Percentiles rank a stretch among this genome's conserved stretches.
Conservation (phyloP, 2,797 vertebrate genomes). For the Falco cherrug region DNA sequence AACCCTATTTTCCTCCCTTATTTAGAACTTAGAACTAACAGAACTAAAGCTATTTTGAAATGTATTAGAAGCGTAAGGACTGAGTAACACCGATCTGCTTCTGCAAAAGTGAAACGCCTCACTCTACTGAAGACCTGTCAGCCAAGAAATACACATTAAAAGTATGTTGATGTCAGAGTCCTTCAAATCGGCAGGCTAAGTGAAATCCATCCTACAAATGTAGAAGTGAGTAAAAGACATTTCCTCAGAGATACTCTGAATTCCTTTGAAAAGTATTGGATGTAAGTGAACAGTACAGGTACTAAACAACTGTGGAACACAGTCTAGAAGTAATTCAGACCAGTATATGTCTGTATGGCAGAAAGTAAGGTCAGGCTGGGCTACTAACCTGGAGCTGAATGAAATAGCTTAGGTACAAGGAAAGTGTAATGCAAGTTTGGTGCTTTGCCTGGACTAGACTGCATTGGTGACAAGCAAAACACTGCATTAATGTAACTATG, state of each 20-base stretch:
- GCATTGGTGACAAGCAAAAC: neutral
- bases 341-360: accelerated
- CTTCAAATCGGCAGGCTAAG: neutral
- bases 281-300: neutral
- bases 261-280: neutral
- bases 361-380: neutral
- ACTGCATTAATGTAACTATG: neutral
- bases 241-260: neutral
- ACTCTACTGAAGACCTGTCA: neutral
- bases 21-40: neutral
- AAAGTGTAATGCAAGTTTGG: accelerated
- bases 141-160: neutral
- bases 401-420: neutral
- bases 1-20: neutral
- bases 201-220: neutral
- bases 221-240: neutral
- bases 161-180: neutral
- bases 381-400: neutral
- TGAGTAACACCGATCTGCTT: neutral
- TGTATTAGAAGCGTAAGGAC: neutral
- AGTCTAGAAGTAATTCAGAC: neutral
- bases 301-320: neutral
- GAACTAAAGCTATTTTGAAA: neutral
- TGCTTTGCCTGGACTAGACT: neutral
- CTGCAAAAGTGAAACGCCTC: neutral